Conservation (phyloP, 2,113 vertebrate genomes). For the Tachuris rubrigastra region DNA sequence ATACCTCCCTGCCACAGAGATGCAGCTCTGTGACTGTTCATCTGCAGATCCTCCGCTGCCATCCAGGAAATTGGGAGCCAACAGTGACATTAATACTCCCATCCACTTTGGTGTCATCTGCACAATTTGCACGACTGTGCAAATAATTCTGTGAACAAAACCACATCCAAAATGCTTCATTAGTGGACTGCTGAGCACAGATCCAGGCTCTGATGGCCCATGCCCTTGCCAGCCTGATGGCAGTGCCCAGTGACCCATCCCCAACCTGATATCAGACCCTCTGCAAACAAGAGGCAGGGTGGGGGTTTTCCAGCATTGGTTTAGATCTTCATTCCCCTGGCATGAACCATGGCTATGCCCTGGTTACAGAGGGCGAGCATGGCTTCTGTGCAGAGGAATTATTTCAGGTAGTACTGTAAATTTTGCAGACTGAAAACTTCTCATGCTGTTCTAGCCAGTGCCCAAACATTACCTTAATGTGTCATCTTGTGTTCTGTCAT, state of each 20-base stretch:
- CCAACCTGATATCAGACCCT: neutral
- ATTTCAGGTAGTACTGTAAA: neutral
- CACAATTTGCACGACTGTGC: neutral
- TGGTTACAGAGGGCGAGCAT: neutral
- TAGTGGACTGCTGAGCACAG: neutral
- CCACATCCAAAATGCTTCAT: neutral
- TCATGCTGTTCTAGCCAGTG: neutral
- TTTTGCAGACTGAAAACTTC: neutral
- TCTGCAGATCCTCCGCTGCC: neutral
- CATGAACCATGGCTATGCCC: neutral
- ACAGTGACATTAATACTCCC: neutral
- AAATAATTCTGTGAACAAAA: neutral
- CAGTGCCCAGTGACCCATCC: neutral
- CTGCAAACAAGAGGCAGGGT: neutral
- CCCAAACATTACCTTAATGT: conserved; percentile 27
- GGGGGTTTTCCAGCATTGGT: neutral
- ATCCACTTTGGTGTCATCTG: neutral
- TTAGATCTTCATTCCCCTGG: neutral
- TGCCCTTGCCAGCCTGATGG: neutral
- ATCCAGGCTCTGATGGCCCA: neutral
- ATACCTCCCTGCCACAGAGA: neutral
- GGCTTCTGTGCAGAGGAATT: neutral
- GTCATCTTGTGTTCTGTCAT: neutral
- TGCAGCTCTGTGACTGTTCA: neutral
- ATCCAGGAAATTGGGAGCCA: neutral